phyloP scores from a whole-genome alignment of 2,888 invertebrate genomes.

The Pherbina coryleti region DNA sequence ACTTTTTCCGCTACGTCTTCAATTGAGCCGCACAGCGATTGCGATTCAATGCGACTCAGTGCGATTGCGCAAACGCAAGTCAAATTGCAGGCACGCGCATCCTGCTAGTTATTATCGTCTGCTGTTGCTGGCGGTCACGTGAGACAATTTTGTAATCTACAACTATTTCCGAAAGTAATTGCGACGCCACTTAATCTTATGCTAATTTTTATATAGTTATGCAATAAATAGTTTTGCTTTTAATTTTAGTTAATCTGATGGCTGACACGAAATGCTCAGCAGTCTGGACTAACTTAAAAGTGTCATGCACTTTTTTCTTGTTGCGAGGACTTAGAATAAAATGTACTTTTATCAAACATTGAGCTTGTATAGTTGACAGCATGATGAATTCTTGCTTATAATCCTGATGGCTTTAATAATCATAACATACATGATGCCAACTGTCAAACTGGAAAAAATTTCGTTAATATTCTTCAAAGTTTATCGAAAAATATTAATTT shows the following conservation, averaged over 20 bases:
- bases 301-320: too few species aligned
- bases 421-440: too few species aligned
- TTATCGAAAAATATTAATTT: background rate
- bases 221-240: slow-evolving; percentile 4
- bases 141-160: slow-evolving; percentile 24
- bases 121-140: slow-evolving; percentile 15
- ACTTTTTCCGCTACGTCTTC: slow-evolving; percentile 8
- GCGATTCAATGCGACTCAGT: background rate
- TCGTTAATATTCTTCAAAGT: background rate
- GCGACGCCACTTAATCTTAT: background rate
- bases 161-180: slow-evolving; percentile 25
- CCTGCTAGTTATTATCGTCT: slow-evolving; percentile 1
- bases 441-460: too few species aligned
- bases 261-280: background rate
- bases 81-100: slow-evolving; percentile 13
- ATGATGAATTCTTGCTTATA: too few species aligned
- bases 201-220: slow-evolving; percentile 15
- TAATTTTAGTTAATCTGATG: slow-evolving; percentile 20
- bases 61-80: slow-evolving; percentile 35
- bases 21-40: background rate
- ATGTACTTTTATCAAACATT: too few species aligned
- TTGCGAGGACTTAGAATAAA: background rate
- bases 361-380: too few species aligned
- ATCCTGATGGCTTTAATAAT: too few species aligned
- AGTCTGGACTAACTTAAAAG: too few species aligned